phyloP scores from a whole-genome alignment of 1,140 invertebrate genomes.

The Ectropis grisescens region DNA sequence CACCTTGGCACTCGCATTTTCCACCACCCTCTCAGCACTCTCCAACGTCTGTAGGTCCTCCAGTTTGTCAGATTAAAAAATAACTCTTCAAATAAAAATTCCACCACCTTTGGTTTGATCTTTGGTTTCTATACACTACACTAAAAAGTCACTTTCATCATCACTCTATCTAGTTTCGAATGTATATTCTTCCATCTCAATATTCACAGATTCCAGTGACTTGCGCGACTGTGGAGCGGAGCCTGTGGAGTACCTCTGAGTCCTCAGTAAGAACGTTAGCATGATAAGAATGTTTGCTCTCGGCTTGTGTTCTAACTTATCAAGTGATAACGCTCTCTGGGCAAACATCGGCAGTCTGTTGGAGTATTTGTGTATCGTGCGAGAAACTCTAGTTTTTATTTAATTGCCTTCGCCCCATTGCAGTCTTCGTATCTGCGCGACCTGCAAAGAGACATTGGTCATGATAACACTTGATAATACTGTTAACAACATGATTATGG shows the following conservation, averaged over 20 bases:
- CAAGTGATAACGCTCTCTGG: constrained; percentile 56
- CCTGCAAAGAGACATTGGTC: constrained; percentile 32
- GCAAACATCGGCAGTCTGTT: constrained; percentile 58
- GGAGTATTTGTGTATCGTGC: constrained; percentile 59
- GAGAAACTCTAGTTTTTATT: constrained; percentile 49
- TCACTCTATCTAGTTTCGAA: constrained; percentile 10
- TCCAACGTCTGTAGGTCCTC: constrained; percentile 58
- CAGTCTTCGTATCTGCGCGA: constrained; percentile 28
- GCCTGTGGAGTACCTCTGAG: constrained; percentile 38
- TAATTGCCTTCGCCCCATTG: constrained; percentile 30
- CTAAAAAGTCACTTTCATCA: constrained; percentile 14
- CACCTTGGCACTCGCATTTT: constrained; percentile 32
- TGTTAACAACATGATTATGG: no score
- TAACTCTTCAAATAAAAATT: no score
- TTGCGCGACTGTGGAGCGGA: constrained; percentile 27
- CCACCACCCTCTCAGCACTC: constrained; percentile 32
- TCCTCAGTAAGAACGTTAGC: constrained; percentile 50
- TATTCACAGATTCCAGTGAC: neutral
- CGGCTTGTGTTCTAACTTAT: constrained; percentile 66
- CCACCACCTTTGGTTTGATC: constrained; percentile 40
- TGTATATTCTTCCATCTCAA: constrained; percentile 24
- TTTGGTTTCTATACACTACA: constrained; percentile 30
- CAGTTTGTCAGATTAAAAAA: constrained; percentile 59
- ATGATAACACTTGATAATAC: neutral
- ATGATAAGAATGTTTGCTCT: constrained; percentile 62